A percentile compares a stretch with the other conserved stretches of the same genome.
These are phyloP conservation scores for Lepus townsendii DNA, from an alignment of 2,797 vertebrate species.

Conservation along the genomic window DNA sequence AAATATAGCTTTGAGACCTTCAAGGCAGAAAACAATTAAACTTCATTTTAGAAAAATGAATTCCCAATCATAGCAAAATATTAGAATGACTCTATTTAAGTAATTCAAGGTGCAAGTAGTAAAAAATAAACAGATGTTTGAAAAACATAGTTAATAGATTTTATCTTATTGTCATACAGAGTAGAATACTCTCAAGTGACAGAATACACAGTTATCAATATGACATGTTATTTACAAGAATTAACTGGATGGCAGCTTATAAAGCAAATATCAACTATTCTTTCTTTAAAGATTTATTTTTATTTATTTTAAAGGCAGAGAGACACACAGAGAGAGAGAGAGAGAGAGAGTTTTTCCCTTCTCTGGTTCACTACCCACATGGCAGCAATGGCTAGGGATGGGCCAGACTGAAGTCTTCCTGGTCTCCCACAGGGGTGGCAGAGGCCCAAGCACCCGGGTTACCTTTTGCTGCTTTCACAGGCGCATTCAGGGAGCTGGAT, in stretches of 20 bases:
- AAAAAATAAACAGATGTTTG: not conserved
- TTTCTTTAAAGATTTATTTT: too few species aligned
- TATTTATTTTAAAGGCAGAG: too few species aligned
- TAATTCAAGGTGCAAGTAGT: not conserved
- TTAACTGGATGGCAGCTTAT: not conserved
- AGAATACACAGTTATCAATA: not conserved
- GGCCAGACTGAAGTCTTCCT: too few species aligned
- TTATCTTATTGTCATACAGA: not conserved
- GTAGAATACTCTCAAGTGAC: not conserved
- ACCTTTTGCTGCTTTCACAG: too few species aligned
- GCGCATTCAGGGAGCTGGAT: too few species aligned
- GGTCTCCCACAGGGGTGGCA: too few species aligned
- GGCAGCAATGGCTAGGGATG: too few species aligned
- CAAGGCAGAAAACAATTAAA: not conserved
- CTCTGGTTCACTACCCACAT: too few species aligned
- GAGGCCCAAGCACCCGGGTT: too few species aligned
- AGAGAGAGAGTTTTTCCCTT: too few species aligned
- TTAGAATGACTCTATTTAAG: not conserved
- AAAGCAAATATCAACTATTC: not conserved
- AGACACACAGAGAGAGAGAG: too few species aligned
- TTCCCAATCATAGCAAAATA: not conserved
- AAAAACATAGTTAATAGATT: not conserved
- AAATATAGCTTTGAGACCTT: not conserved
- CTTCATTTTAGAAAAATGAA: not conserved
- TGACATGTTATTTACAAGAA: not conserved